Conservation (phyloP, 2,797 vertebrate genomes). For the Catharus ustulatus region DNA sequence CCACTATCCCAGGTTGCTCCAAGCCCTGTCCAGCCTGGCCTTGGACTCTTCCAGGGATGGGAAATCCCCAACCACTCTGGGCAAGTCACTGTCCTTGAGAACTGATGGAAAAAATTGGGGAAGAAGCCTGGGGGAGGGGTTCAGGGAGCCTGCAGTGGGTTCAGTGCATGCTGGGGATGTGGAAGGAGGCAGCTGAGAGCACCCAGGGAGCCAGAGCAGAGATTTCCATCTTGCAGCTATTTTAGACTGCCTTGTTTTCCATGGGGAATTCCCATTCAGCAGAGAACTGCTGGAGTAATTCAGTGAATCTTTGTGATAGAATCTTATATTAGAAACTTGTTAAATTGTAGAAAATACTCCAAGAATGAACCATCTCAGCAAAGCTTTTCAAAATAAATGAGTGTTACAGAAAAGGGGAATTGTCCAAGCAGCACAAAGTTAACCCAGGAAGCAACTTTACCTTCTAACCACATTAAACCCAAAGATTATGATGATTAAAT, state of each 20-base stretch:
- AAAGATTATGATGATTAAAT: neutral
- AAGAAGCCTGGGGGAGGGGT: neutral
- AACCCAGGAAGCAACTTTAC: neutral
- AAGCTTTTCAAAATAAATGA: neutral
- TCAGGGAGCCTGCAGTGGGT: neutral
- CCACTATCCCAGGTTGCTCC: rapidly evolving
- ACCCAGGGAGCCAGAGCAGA: neutral
- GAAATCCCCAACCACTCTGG: neutral
- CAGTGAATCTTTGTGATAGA: neutral
- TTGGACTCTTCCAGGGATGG: neutral
- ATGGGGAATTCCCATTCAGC: constrained; percentile 23
- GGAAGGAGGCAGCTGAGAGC: neutral
- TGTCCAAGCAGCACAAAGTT: neutral
- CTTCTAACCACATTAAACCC: neutral
- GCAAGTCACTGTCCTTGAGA: neutral
- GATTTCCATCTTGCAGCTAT: neutral
- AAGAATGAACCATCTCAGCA: neutral
- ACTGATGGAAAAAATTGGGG: neutral
- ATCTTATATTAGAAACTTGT: neutral
- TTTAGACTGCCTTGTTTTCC: neutral
- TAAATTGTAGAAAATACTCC: neutral
- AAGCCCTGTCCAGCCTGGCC: neutral
- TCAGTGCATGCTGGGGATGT: neutral
- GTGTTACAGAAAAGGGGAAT: neutral
- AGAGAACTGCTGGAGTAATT: neutral